Conservation (phyloP, 2,888 invertebrate genomes). For the Aplocera efformata region DNA sequence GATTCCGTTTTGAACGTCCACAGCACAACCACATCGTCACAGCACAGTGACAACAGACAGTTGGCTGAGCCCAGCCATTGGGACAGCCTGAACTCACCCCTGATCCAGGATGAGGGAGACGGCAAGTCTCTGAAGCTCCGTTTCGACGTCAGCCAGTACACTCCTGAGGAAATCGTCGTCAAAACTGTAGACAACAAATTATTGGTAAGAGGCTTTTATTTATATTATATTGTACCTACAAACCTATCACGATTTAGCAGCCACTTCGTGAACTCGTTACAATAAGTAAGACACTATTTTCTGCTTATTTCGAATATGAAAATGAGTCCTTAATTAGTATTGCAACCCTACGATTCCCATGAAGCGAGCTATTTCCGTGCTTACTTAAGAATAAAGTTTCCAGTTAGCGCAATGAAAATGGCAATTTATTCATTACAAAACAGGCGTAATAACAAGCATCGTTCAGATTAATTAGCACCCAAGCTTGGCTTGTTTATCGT, state of each 20-base stretch:
- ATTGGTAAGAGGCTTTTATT: constrained; percentile 82
- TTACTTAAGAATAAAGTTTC: no score
- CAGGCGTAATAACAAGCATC: neutral
- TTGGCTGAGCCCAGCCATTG: constrained; percentile 84
- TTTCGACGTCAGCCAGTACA: constrained; percentile 98
- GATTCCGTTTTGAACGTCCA: constrained; percentile 37
- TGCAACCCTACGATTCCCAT: no score
- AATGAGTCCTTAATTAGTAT: no score
- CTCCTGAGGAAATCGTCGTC: constrained; percentile 98
- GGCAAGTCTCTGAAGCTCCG: constrained; percentile 96
- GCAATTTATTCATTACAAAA: no score
- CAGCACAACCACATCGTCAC: constrained; percentile 84
- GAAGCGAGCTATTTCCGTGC: no score
- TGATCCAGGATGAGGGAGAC: constrained; percentile 96
- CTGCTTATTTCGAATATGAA: no score
- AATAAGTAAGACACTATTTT: no score
- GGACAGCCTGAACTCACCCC: constrained; percentile 94
- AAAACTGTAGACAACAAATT: constrained; percentile 99
- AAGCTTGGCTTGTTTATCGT: neutral
- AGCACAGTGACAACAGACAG: constrained; percentile 82
- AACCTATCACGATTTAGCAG: no score
- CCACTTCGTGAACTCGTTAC: no score
- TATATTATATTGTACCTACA: no score
- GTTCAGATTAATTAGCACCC: no score
- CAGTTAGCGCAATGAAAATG: no score